Evolutionary conservation across 1,140 invertebrate species (phyloP), one percentile per base, ranked within the genome.

Genomic region (Listronotus bonariensis): DNA sequence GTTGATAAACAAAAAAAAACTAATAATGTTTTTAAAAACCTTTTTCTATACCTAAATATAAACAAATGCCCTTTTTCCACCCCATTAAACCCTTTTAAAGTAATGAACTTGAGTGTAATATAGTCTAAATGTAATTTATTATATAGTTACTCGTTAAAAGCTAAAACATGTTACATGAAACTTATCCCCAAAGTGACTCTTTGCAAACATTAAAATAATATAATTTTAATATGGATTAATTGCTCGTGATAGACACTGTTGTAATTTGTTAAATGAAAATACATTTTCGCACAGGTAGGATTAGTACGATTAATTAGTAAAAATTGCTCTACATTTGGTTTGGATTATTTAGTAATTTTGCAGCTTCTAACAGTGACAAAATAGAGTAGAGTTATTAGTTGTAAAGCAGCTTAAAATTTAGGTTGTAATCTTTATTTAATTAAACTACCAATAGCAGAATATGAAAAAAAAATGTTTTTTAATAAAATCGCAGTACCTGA

Each of bases 81-180:
- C 48, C 32, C 42, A 62, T 54, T 54, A 54, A 62, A 53, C 59
- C 59, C 59, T 62, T 62, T 62, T 46, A 54, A 26, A 62, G 20
- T 62, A 62, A 62, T 46, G 59, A 54, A 41, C 41, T n/a, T n/a
- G 38, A 40, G 15, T 45, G 59, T 62, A 59, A 52, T 62, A 54
- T 62, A 36, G 34, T 57, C 55, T 58, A 68, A 52, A 65, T 51
- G 8, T 65, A 65, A 65, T 65, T 65, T 65, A 57, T 65, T 65
- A 36, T 10, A 9, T 36, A 10, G 46, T 55, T 38, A 65, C 8
- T 65, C 53, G 63, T 65, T 65, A 65, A 65, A 65, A 65, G 63
- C 63, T 36, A 65, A 65, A 65, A 38, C 63, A 65, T 65, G 63
- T 65, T 17, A 11, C 38, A 38, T 54, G 46, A 52, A 65, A 51